Evolutionary conservation across 1,140 invertebrate genomes (phyloP).

Genomic region (Lutraria rhynchaena): DNA sequence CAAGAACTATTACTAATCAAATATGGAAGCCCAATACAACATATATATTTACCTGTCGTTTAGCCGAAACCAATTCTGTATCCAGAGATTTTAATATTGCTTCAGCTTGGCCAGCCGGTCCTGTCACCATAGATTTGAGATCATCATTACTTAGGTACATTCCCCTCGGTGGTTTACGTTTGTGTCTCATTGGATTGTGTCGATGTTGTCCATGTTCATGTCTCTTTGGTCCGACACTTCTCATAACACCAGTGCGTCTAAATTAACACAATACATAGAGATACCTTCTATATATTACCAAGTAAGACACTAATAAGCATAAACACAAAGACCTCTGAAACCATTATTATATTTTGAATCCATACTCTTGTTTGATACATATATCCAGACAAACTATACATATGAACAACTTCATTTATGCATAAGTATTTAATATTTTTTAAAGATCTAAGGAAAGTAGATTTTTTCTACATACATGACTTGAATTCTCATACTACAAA

Average conservation of each 20-base stretch:
- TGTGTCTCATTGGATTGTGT: conserved; percentile 85
- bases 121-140: conserved; percentile 92
- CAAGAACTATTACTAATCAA: too few relatives aligned
- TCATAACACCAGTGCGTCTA: conserved; percentile 89
- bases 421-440: background rate
- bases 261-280: too few relatives aligned
- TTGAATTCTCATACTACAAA: too few relatives aligned
- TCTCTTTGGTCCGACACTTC: conserved; percentile 87
- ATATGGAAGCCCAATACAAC: too few relatives aligned
- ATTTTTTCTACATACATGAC: background rate
- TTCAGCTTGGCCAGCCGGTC: conserved; percentile 88
- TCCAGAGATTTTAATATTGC: conserved; percentile 95
- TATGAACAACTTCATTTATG: background rate
- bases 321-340: too few relatives aligned
- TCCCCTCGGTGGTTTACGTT: conserved; percentile 95
- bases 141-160: conserved; percentile 99
- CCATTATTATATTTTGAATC: too few relatives aligned
- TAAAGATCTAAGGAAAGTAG: background rate
- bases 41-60: conserved; percentile 94
- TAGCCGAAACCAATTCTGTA: conserved; percentile 95
- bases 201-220: conserved; percentile 80
- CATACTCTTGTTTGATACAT: too few relatives aligned
- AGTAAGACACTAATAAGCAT: too few relatives aligned
- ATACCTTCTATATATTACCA: too few relatives aligned
- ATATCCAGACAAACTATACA: background rate